Base-by-base conservation (phyloP, 2,797 vertebrate species). In the Myotis pilosus region DNA sequence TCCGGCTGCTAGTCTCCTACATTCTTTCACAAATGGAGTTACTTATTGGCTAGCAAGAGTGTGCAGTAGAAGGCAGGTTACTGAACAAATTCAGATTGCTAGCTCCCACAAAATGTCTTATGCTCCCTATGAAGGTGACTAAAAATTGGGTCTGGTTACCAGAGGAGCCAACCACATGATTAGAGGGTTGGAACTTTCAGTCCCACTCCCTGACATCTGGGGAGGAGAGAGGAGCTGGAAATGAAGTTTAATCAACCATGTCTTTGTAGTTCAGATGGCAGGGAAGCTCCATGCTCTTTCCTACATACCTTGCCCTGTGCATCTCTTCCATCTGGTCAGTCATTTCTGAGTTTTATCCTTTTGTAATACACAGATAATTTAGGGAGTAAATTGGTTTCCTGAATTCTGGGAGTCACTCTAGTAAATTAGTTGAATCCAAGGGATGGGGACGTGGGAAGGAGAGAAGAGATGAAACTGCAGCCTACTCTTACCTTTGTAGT, bases 401-500 rank as follows among this genome's bases (percentile, higher is more conserved):
- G 12, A 80, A 20, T 90, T 90, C 36, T 79, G 25, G n/a, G 62
- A 55, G 74, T 28, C 15, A 2, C 51, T 84, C 20, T 84, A 78
- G 69, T 44, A 64, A 86, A 72, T 79, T 36, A 79, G 74, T 47
- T 30, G 25, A 93, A 87, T 30, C 44, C 9, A 72, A 79, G 41
- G 71, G 89, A 2, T 8, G 8, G 28, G 41, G 7, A 69, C 0
- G 1, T 33, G n/a, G 44, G 72, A 84, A 81, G 85, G 68, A 49
- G 0, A 51, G 57, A 78, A 87, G 75, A 44, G 3, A 30, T 17
- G 23, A 96, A 87, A 55, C n/a, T 87, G 38, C 47, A 80, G 16
- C 20, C 44, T 78, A 66, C 49, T 81, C 95, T 92, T 92, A 74
- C 87, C 64, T 94, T 93, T 76, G 69, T 75, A 75, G n/a, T 78